Base-by-base conservation (phyloP, 92 coral and sea anemone genomes). In the Paragorgia papillata region DNA sequence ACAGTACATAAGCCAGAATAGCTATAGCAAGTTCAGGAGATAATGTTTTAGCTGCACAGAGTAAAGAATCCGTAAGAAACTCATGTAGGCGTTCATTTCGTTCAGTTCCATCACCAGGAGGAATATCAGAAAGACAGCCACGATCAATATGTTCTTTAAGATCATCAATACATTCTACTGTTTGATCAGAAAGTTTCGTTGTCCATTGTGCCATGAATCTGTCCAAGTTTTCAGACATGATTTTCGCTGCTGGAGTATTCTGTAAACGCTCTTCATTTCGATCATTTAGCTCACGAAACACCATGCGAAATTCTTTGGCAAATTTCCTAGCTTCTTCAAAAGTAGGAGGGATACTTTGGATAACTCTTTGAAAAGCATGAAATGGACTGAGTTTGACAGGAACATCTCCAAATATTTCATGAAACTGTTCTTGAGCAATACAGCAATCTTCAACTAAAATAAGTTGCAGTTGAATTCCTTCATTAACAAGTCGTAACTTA, bases 21-120 rank as follows among this genome's bases (percentile, higher is more conserved):
- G 95, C 95, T 20, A 87, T 74, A 1, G 95, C 95, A 0, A 89
- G 89, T 41, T 89, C 95, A 7, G 90, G 90, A 7, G 86, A 81
- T 18, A 89, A 57, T 19, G 80, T 69, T 3, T 88, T 81, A 1
- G 83, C 89, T 28, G 85, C 88, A 24, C 91, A 88, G 19, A 89
- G 57, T 7, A 90, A 68, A 1, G 89, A 81, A 35, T 86, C 82
- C 9, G 83, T 62, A 10, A 90, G 57, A 62, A 81, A 88, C 24
- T 86, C 73, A 39, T 87, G 96, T 22, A 90, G 53, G 9, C 88
- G 55, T 44, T 90, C 96, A 54, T 88, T 84, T 17, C 66, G 60
- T 27, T 84, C 91, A 7, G 91, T 90, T 50, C 90, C 96, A 31
- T 80, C 83, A 22, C 90, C 96, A 24, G 77, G 76, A 15, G 89